Percentiles rank a stretch among this genome's conserved stretches.
Conservation (phyloP, 2,113 vertebrate species). For the Neogobius melanostomus region DNA sequence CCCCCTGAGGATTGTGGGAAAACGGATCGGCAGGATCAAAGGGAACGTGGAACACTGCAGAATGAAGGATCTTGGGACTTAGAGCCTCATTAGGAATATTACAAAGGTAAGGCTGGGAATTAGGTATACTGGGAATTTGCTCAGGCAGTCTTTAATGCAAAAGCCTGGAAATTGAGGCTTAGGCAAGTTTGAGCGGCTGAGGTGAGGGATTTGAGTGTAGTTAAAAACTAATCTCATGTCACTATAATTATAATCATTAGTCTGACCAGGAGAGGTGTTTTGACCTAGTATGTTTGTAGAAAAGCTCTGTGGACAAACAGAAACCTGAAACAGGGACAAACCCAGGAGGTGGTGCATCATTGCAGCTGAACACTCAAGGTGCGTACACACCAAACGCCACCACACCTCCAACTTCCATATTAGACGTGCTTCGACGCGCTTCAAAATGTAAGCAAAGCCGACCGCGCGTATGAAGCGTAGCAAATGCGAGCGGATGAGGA, state of each 20-base stretch:
- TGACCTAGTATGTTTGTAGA: conserved; percentile 15
- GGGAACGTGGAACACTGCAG: conserved; percentile 68
- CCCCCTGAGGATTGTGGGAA: conserved; percentile 62
- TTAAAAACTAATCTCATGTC: conserved; percentile 52
- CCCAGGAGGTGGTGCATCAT: no score
- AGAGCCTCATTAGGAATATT: conserved; percentile 76
- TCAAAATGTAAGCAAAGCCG: no score
- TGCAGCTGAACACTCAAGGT: no score
- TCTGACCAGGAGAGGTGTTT: conserved; percentile 27
- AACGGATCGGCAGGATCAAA: conserved; percentile 72
- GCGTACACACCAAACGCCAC: no score
- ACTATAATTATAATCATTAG: conserved; percentile 40
- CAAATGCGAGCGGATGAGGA: no score
- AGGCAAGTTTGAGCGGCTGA: conserved; percentile 60
- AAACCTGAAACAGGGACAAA: no score
- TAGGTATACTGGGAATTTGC: conserved; percentile 67
- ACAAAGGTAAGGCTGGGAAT: conserved; percentile 73
- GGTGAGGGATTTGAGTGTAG: conserved; percentile 56
- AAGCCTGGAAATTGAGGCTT: conserved; percentile 64
- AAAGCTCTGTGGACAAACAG: no score
- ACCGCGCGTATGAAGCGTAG: no score
- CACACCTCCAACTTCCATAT: no score
- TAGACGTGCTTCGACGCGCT: no score
- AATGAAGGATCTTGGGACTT: conserved; percentile 71
- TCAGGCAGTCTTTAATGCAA: conserved; percentile 66